Conservation (phyloP, 2,888 invertebrate species). For the Bellardia bayeri region DNA sequence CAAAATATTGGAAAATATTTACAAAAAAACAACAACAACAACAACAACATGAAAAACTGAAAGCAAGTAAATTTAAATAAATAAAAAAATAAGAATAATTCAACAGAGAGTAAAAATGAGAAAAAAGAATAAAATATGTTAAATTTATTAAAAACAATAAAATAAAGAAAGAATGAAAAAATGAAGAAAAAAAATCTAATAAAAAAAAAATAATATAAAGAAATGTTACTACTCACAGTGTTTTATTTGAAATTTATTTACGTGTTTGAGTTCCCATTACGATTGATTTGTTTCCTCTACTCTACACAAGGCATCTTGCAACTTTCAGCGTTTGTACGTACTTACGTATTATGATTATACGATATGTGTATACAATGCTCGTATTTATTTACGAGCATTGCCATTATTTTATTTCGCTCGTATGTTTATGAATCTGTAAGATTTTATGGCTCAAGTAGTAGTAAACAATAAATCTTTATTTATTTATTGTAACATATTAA, state of each 20-base stretch:
- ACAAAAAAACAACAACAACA: slow-evolving; percentile 24
- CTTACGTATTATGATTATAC: not conserved
- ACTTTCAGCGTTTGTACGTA: too few relatives aligned
- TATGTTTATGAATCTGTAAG: slow-evolving; percentile 2
- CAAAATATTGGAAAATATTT: slow-evolving; percentile 19
- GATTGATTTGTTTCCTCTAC: not conserved
- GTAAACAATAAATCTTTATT: slow-evolving; percentile 18
- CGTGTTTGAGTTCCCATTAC: not conserved
- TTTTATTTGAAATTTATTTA: slow-evolving; percentile 54
- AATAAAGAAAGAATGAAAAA: slow-evolving; percentile 44
- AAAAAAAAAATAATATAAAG: slow-evolving; percentile 69
- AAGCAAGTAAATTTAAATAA: slow-evolving; percentile 41
- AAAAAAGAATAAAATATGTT: slow-evolving; percentile 63
- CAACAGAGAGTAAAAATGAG: slow-evolving; percentile 32
- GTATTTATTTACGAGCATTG: not conserved
- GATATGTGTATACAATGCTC: not conserved
- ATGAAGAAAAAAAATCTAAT: slow-evolving; percentile 60
- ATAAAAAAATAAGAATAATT: slow-evolving; percentile 20
- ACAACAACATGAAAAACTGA: slow-evolving; percentile 15
- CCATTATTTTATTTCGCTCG: not conserved
- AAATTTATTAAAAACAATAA: slow-evolving; percentile 73
- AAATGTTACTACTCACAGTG: slow-evolving; percentile 62
- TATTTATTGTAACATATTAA: slow-evolving; percentile 7
- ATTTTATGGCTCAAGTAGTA: not conserved
- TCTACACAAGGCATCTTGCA: not conserved